phyloP scores from a whole-genome alignment of 2,113 vertebrate species.

The Triplophysa tibetana region DNA sequence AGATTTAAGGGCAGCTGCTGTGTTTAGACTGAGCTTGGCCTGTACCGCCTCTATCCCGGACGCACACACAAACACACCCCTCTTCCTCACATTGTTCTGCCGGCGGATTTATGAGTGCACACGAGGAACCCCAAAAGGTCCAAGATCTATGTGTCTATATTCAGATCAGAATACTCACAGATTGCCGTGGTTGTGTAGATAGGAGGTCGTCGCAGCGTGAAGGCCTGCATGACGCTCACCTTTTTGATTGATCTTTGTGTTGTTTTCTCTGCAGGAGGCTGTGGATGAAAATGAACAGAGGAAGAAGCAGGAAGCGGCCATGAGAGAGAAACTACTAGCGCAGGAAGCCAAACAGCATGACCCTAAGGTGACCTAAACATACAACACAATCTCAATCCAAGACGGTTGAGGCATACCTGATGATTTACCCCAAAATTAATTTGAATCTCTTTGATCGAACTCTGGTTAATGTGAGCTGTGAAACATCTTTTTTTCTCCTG shows the following conservation, averaged over 20 bases:
- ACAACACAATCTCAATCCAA: neutral
- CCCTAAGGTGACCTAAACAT: slow-evolving; percentile 79
- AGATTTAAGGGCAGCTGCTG: slow-evolving; percentile 66
- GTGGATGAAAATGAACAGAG: slow-evolving; percentile 87
- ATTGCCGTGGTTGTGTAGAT: slow-evolving; percentile 47
- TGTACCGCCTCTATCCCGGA: slow-evolving; percentile 58
- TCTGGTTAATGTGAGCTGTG: no score
- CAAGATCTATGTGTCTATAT: slow-evolving; percentile 21
- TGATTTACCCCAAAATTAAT: no score
- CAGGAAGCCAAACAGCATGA: slow-evolving; percentile 95
- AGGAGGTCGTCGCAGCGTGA: slow-evolving; percentile 36
- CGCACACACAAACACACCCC: slow-evolving; percentile 64
- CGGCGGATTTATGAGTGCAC: slow-evolving; percentile 72
- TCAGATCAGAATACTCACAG: neutral
- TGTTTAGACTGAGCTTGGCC: slow-evolving; percentile 67
- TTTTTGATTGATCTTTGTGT: slow-evolving; percentile 24
- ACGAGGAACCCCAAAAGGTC: slow-evolving; percentile 63
- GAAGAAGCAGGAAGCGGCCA: slow-evolving; percentile 92
- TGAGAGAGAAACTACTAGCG: slow-evolving; percentile 91
- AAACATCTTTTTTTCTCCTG: neutral
- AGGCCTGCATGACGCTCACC: slow-evolving; percentile 9
- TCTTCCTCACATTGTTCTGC: slow-evolving; percentile 79
- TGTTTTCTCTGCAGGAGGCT: slow-evolving; percentile 79
- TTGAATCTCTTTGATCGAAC: no score
- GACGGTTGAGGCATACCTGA: neutral